A percentile compares a stretch with the other conserved stretches of the same genome.
Conservation (phyloP, 2,888 invertebrate genomes). For the Mactromeris polynyma region DNA sequence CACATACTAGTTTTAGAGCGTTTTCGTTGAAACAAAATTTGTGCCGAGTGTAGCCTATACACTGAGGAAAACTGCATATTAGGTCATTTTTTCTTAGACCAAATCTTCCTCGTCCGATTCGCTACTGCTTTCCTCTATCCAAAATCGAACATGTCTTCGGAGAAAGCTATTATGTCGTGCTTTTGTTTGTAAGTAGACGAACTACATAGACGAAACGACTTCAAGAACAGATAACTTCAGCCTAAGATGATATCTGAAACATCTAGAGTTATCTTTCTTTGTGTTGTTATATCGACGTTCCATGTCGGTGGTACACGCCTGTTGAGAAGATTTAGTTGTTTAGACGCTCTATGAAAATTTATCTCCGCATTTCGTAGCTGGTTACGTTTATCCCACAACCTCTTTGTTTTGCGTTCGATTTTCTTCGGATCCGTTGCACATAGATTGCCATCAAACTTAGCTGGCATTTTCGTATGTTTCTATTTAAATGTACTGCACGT, state of each 20-base stretch:
- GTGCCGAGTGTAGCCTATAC: no score
- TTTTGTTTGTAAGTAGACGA: conserved; percentile 15
- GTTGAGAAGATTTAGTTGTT: not conserved
- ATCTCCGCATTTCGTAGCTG: conserved; percentile 21
- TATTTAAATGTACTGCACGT: no score
- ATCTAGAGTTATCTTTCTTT: not conserved
- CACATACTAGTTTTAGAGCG: no score
- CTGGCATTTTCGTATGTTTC: not conserved
- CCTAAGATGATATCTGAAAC: conserved; percentile 23
- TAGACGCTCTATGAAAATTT: conserved; percentile 32
- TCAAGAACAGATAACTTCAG: conserved; percentile 29
- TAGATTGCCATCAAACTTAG: not conserved
- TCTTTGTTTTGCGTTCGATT: not conserved
- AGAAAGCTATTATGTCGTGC: conserved; percentile 20
- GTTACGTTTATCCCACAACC: not conserved
- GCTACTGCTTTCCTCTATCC: conserved; percentile 23
- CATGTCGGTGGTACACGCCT: conserved; percentile 11
- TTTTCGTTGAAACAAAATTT: not conserved
- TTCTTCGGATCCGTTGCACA: not conserved
- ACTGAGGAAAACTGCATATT: no score
- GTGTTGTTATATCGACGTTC: conserved; percentile 19
- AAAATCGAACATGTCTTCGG: conserved; percentile 22
- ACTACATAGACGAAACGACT: conserved; percentile 25
- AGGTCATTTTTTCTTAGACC: not conserved
- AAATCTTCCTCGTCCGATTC: conserved; percentile 21